Evolutionary conservation across 2,888 invertebrate species (phyloP).

Genomic region (Eretmocerus hayati): DNA sequence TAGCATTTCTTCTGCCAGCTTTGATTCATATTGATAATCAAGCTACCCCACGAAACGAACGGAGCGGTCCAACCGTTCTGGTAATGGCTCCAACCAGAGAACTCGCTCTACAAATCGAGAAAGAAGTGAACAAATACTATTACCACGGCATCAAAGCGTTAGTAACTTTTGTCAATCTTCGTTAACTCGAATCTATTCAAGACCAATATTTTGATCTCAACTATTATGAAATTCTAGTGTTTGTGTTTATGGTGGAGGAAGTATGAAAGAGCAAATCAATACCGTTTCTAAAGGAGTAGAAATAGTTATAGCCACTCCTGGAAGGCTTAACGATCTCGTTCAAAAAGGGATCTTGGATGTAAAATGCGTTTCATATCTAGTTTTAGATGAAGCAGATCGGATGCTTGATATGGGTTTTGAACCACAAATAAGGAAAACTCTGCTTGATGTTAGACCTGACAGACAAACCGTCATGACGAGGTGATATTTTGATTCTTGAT

Average conservation of each 20-base stretch:
- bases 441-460: constrained; percentile 77
- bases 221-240: constrained; percentile 50
- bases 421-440: constrained; percentile 77
- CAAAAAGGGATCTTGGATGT: constrained; percentile 61
- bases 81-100: constrained; percentile 91
- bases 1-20: constrained; percentile 89
- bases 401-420: constrained; percentile 87
- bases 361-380: constrained; percentile 75
- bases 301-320: constrained; percentile 93
- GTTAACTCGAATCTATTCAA: too few relatives aligned
- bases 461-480: constrained; percentile 95
- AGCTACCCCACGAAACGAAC: constrained; percentile 60
- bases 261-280: constrained; percentile 70
- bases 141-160: constrained; percentile 82
- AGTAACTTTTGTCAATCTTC: too few relatives aligned
- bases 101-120: constrained; percentile 86
- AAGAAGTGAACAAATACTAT: constrained; percentile 81
- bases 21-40: constrained; percentile 90
- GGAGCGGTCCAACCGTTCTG: constrained; percentile 78
- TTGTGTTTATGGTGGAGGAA: constrained; percentile 89
- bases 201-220: too few relatives aligned
- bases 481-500: too few relatives aligned
- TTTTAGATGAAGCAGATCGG: constrained; percentile 86
- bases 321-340: constrained; percentile 85
- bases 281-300: constrained; percentile 74